These are phyloP conservation scores for Aphyosemion australe DNA, from an alignment of 2,113 vertebrate species.

Conservation along the genomic window DNA sequence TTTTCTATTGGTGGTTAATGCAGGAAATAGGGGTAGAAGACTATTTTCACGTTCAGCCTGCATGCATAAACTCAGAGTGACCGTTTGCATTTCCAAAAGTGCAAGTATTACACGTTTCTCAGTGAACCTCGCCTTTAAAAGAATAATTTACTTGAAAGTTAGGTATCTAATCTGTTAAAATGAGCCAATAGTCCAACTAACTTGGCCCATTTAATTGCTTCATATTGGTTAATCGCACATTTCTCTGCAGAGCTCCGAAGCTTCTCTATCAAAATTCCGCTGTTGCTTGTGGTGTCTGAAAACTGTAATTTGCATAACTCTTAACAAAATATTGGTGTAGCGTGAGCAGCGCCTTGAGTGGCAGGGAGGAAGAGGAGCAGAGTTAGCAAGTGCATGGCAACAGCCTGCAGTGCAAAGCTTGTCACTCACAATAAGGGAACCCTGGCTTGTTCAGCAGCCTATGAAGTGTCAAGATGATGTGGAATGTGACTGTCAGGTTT, in stretches of 20 bases:
- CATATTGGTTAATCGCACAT: constrained; percentile 26
- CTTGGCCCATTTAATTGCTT: constrained; percentile 2
- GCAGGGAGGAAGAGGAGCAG: constrained; percentile 64
- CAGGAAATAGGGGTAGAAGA: too few relatives aligned
- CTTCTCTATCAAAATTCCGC: constrained; percentile 58
- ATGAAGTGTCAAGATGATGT: constrained; percentile 57
- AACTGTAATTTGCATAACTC: constrained; percentile 63
- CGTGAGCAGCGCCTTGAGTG: constrained; percentile 60
- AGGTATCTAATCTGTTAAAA: not conserved
- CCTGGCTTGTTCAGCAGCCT: constrained; percentile 39
- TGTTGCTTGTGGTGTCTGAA: constrained; percentile 59
- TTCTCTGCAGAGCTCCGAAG: constrained; percentile 31
- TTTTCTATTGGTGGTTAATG: too few relatives aligned
- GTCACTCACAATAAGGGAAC: constrained; percentile 66
- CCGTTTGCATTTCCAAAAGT: too few relatives aligned
- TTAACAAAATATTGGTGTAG: constrained; percentile 58
- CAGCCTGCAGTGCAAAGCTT: constrained; percentile 59
- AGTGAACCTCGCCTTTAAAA: too few relatives aligned
- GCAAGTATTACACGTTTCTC: too few relatives aligned
- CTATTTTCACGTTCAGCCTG: too few relatives aligned
- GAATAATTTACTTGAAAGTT: not conserved
- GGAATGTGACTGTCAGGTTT: constrained; percentile 74
- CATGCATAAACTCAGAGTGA: too few relatives aligned
- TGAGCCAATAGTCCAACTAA: not conserved
- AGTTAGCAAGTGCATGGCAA: constrained; percentile 74